Evolutionary conservation across 2,888 invertebrate genomes (phyloP), one percentile per base, ranked within the genome.

Genomic region (Nomada flava): DNA sequence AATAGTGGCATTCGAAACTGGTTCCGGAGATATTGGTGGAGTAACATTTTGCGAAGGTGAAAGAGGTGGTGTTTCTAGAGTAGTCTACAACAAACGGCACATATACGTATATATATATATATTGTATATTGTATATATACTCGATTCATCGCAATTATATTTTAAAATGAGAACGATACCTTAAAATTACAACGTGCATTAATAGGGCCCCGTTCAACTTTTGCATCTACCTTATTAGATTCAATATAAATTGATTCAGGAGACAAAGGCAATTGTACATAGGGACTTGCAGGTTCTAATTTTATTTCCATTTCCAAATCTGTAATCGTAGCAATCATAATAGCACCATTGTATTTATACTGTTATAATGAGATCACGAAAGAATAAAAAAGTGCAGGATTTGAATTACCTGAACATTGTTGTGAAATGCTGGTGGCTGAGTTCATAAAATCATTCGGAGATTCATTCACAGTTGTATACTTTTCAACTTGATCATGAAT

Each of bases 21-120:
- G 87, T 55, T 90, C 90, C 2, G 94, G 92, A 26, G 94, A 94
- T 63, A 90, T 89, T 2, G 93, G 91, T 3, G 93, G 91, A 3
- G 92, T 91, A 75, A 93, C 91, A 72, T 89, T 90, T 77, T 91
- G 91, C 4, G 93, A 91, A 55, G 94, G 94, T 26, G 94, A 94
- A 68, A 94, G 93, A n/a, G 94, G 94, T n/a, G 94, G 94, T 26
- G 94, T 94, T 78, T 94, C 94, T 26, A 92, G 72, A 71, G 79
- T 79, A 65, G 89, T 84, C 92, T 92, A 65, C 20, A 83, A 84
- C 0, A 71, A 47, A 18, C 29, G 23, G 10, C 11, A 44, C 13
- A 11, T 29, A 52, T 29, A 53, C 55, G 2, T 60, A 62, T 3
- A 44, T 69, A 11, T 36, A 0, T 26, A 36, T 26, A 23, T 23